phyloP scores from a whole-genome alignment of 1,140 invertebrate genomes.

The Aphelenchoides besseyi region DNA sequence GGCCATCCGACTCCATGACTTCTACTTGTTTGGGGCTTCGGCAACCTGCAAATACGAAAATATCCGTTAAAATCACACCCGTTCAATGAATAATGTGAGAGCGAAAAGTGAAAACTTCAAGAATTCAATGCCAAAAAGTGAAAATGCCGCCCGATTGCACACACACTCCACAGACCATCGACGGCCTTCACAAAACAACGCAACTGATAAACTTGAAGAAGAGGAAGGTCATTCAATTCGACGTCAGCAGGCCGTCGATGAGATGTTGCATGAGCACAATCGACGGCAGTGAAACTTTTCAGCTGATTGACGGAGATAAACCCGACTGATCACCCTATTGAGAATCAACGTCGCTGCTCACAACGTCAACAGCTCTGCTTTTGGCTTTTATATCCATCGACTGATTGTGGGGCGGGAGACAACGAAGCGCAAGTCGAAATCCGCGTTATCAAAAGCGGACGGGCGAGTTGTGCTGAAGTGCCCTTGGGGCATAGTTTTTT shows the following conservation, averaged over 20 bases:
- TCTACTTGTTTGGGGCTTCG: background rate
- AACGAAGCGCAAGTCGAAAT: constrained; percentile 1
- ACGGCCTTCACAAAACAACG: too few species aligned
- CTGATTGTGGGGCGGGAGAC: background rate
- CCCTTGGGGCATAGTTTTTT: background rate
- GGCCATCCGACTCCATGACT: constrained; percentile 47
- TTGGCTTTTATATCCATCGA: background rate
- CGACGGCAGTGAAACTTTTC: too few species aligned
- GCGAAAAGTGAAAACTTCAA: background rate
- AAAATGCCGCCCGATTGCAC: constrained; percentile 2
- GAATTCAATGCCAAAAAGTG: background rate
- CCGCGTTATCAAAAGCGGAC: background rate
- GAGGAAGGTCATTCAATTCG: background rate
- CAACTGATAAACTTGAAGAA: background rate
- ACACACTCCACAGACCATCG: background rate
- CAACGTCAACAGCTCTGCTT: too few species aligned
- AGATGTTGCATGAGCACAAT: background rate
- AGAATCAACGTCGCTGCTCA: background rate
- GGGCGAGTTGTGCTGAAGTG: background rate
- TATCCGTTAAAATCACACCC: background rate
- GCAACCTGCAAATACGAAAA: background rate
- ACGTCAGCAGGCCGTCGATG: background rate
- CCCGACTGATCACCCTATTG: background rate
- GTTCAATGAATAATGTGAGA: background rate
- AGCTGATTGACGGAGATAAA: background rate